phyloP scores from a whole-genome alignment of 2,888 invertebrate genomes.

The Drosophila sordidula region DNA sequence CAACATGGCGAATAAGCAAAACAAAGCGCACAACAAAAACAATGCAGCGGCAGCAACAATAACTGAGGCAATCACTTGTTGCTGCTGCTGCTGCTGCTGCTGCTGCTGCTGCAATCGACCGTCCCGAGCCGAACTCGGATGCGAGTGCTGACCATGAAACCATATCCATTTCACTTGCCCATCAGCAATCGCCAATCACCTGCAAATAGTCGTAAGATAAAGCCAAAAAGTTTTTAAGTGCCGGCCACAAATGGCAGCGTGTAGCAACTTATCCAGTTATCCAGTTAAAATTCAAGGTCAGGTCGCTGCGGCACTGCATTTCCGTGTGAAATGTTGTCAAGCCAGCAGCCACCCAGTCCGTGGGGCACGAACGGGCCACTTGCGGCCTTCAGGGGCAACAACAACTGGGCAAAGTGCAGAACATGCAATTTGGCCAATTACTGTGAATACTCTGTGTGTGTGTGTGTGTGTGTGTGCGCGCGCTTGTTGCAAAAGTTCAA shows the following conservation, averaged over 20 bases:
- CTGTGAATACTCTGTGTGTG: conserved; percentile 1
- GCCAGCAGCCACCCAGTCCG: conserved; percentile 29
- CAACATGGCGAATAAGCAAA: conserved; percentile 26
- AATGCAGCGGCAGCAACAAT: conserved; percentile 33
- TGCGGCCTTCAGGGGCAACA: conserved; percentile 12
- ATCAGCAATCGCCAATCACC: conserved; percentile 46
- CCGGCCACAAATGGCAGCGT: conserved; percentile 11
- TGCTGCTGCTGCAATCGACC: conserved; percentile 36
- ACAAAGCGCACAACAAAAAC: conserved; percentile 35
- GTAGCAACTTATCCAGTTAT: conserved; percentile 43
- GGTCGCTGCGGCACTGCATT: conserved; percentile 56
- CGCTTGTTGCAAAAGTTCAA: conserved; percentile 43
- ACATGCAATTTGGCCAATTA: conserved; percentile 44
- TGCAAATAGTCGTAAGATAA: conserved; percentile 34
- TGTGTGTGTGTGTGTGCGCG: not conserved
- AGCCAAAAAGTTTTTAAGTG: conserved; percentile 20
- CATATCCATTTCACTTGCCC: conserved; percentile 75
- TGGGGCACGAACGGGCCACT: not conserved
- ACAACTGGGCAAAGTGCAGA: conserved; percentile 34
- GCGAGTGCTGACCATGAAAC: conserved; percentile 68
- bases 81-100: conserved; percentile 28
- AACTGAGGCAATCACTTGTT: conserved; percentile 44
- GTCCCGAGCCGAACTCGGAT: conserved; percentile 23
- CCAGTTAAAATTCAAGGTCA: conserved; percentile 75
- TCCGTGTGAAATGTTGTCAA: conserved; percentile 74